These are phyloP conservation scores for Pipistrellus kuhlii DNA, from an alignment of 2,797 vertebrate species.

Conservation along the genomic window DNA sequence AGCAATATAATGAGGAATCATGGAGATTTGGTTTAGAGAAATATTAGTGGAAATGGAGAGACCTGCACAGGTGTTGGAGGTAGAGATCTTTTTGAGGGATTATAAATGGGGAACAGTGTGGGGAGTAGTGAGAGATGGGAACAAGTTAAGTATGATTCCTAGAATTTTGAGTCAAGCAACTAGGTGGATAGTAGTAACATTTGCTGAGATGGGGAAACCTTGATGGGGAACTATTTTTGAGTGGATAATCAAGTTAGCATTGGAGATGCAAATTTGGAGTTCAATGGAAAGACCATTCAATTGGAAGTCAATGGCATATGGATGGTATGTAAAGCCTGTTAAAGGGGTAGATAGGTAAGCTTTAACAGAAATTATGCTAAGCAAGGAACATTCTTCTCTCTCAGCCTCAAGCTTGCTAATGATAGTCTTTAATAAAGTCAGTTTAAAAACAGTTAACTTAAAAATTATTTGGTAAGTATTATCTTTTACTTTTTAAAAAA, in stretches of 20 bases:
- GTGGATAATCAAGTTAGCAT: neutral
- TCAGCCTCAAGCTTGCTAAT: slow-evolving; percentile 1
- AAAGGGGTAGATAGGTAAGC: neutral
- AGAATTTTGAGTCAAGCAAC: neutral
- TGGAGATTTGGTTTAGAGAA: neutral
- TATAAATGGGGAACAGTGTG: neutral
- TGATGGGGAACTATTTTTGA: neutral
- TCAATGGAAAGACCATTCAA: neutral
- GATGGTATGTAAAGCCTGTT: neutral
- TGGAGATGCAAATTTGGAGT: neutral
- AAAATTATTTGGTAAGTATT: neutral
- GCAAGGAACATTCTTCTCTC: neutral
- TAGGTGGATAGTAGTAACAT: neutral
- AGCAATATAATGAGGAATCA: neutral
- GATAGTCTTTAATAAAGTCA: neutral
- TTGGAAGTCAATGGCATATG: neutral
- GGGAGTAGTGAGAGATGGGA: neutral
- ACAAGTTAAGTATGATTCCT: neutral
- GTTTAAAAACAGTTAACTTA: neutral
- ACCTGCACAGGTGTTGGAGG: neutral
- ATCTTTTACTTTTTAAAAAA: slow-evolving; percentile 3
- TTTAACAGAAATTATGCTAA: slow-evolving; percentile 8
- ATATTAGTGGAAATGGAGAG: neutral
- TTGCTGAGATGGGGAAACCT: neutral
- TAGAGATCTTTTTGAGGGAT: neutral